These are phyloP conservation scores for Epizoanthus fatuus DNA, from an alignment of 92 coral and sea anemone genomes.

Conservation along the genomic window DNA sequence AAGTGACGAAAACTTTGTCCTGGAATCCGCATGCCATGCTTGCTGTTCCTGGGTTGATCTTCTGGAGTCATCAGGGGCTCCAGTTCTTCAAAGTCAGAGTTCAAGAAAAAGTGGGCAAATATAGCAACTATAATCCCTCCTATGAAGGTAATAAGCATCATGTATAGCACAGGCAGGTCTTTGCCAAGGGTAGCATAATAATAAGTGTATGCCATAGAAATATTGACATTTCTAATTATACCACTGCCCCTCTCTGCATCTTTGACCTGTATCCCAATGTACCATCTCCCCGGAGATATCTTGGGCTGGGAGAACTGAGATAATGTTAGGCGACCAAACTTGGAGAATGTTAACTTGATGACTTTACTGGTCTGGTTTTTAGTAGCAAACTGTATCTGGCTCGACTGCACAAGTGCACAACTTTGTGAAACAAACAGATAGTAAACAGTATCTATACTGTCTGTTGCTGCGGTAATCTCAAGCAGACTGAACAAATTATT, in stretches of 20 bases:
- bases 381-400: constrained; percentile 42
- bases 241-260: constrained; percentile 24
- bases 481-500: constrained; percentile 68
- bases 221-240: constrained; percentile 62
- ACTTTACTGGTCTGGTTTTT: constrained; percentile 40
- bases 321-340: constrained; percentile 86
- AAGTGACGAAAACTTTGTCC: constrained; percentile 51
- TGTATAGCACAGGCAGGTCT: constrained; percentile 73
- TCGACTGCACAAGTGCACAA: constrained; percentile 74
- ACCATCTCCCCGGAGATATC: constrained; percentile 91
- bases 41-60: neutral
- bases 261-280: constrained; percentile 78
- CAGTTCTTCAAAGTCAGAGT: constrained; percentile 90
- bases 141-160: constrained; percentile 72
- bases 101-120: constrained; percentile 90
- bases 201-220: constrained; percentile 66
- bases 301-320: constrained; percentile 91
- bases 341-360: constrained; percentile 79
- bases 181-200: constrained; percentile 71
- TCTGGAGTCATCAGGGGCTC: constrained; percentile 45
- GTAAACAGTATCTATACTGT: constrained; percentile 65
- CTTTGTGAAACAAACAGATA: constrained; percentile 81
- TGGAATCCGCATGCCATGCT: constrained; percentile 30
- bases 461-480: constrained; percentile 81
- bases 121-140: constrained; percentile 84